Conservation (phyloP, 2,888 invertebrate genomes). For the Sinelater perroti region DNA sequence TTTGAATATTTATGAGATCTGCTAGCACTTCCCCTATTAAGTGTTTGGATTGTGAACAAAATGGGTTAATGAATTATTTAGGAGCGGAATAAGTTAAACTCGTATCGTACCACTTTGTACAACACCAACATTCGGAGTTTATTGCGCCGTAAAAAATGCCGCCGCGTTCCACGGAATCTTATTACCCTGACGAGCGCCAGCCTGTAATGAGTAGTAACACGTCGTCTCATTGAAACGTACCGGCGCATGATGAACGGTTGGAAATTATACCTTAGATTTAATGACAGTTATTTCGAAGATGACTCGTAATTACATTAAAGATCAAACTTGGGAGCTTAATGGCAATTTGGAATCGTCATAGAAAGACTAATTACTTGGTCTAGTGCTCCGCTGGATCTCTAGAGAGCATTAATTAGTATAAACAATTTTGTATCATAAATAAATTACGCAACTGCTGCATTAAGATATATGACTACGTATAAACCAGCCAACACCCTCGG, state of each 20-base stretch:
- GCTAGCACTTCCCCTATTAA: slow-evolving; percentile 19
- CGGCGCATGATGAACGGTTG: not conserved
- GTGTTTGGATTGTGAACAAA: slow-evolving; percentile 26
- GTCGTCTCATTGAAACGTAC: too few relatives aligned
- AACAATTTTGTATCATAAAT: too few relatives aligned
- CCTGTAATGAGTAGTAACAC: too few relatives aligned
- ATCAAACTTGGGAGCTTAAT: slow-evolving; percentile 10
- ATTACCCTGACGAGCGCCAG: too few relatives aligned
- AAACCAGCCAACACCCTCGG: too few relatives aligned
- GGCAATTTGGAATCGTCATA: slow-evolving; percentile 12
- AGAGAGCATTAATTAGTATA: not conserved
- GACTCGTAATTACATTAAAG: slow-evolving; percentile 18
- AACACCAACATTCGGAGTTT: too few relatives aligned
- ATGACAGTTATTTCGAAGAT: slow-evolving; percentile 11
- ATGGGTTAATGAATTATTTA: slow-evolving; percentile 22
- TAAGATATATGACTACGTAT: too few relatives aligned
- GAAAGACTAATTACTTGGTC: slow-evolving; percentile 22
- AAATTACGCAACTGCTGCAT: too few relatives aligned
- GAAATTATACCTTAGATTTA: slow-evolving; percentile 10
- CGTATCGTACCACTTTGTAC: too few relatives aligned
- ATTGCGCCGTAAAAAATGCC: too few relatives aligned
- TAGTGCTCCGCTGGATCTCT: slow-evolving; percentile 8
- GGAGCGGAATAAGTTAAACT: slow-evolving; percentile 8
- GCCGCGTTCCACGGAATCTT: too few relatives aligned
- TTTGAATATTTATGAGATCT: slow-evolving; percentile 46